Conservation (phyloP, 2,888 invertebrate genomes). For the Callyntrura sp. region DNA sequence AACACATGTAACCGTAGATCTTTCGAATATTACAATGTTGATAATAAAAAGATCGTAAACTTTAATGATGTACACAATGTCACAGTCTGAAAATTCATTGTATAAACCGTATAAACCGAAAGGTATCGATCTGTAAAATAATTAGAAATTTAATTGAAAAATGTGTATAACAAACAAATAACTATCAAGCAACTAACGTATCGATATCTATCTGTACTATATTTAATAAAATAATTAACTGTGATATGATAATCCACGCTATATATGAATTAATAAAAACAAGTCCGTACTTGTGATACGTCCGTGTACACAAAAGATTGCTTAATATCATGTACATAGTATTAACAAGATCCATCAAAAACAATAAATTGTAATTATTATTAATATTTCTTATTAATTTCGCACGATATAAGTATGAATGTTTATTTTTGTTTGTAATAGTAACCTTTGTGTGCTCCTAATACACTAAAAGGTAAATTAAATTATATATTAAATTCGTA, state of each 20-base stretch:
- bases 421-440: too few relatives aligned
- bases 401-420: too few relatives aligned
- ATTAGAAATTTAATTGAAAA: too few relatives aligned
- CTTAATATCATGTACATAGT: conserved; percentile 27
- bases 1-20: conserved; percentile 56
- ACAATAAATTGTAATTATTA: conserved; percentile 1
- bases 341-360: too few relatives aligned
- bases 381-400: too few relatives aligned
- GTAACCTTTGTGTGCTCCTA: too few relatives aligned
- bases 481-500: too few relatives aligned
- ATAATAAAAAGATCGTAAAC: conserved; percentile 16
- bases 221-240: conserved; percentile 60
- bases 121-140: conserved; percentile 28
- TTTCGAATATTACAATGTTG: conserved; percentile 52
- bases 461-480: too few relatives aligned
- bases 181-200: conserved; percentile 49
- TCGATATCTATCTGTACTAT: conserved; percentile 45
- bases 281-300: conserved; percentile 63
- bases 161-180: background rate
- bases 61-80: background rate
- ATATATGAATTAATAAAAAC: conserved; percentile 45
- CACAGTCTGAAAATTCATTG: background rate
- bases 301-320: conserved; percentile 45
- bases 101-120: background rate
- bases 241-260: conserved; percentile 67